These are phyloP conservation scores for Micromesistius poutassou DNA, from an alignment of 2,797 vertebrate genomes.

Conservation along the genomic window DNA sequence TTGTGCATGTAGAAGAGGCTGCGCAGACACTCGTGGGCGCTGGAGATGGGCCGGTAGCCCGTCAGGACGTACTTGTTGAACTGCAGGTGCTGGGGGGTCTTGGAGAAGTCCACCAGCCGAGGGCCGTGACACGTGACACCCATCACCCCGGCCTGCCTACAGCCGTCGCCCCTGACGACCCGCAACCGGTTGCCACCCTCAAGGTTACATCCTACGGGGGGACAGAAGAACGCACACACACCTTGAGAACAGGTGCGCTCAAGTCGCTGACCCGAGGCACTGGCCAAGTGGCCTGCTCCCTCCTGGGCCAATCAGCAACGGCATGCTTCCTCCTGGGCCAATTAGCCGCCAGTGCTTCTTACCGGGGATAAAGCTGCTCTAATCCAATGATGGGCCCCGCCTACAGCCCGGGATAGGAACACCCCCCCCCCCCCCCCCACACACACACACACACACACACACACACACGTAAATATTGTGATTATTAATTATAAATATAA, in stretches of 20 bases:
- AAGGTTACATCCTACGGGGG: slow-evolving; percentile 16
- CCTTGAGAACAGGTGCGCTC: slow-evolving; percentile 50
- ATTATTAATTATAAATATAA: neutral
- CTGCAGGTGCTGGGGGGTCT: slow-evolving; percentile 84
- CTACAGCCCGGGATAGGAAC: neutral
- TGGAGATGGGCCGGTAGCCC: slow-evolving; percentile 84
- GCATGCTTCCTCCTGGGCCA: slow-evolving; percentile 50
- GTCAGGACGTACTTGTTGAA: slow-evolving; percentile 90
- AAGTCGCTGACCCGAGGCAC: neutral
- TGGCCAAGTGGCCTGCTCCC: slow-evolving; percentile 58
- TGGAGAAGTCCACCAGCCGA: slow-evolving; percentile 83
- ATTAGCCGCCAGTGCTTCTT: slow-evolving; percentile 5
- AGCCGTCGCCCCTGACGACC: slow-evolving; percentile 17
- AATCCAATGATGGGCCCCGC: slow-evolving; percentile 35
- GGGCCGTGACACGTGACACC: slow-evolving; percentile 75
- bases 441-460: slow-evolving; percentile 6
- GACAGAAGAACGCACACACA: slow-evolving; percentile 44
- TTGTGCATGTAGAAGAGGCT: slow-evolving; percentile 94
- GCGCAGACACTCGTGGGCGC: slow-evolving; percentile 77
- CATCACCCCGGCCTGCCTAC: slow-evolving; percentile 60
- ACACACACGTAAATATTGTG: neutral
- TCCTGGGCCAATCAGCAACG: slow-evolving; percentile 51
- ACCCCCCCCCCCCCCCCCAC: neutral
- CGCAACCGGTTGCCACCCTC: slow-evolving; percentile 11
- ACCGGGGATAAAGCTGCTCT: slow-evolving; percentile 48